These are phyloP conservation scores for Byasa hedistus DNA, from an alignment of 2,888 invertebrate genomes.

Conservation along the genomic window DNA sequence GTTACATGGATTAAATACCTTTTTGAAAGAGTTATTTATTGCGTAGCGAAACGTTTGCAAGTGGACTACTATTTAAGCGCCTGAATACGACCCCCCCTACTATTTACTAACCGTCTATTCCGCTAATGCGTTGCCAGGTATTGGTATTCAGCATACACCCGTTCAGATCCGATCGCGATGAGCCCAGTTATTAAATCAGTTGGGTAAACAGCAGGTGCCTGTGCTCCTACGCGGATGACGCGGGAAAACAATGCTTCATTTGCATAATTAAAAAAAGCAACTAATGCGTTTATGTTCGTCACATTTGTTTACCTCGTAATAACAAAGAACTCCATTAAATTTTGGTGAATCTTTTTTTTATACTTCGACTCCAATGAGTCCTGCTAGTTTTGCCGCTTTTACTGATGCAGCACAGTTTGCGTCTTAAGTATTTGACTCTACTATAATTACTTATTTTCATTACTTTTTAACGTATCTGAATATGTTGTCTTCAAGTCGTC, in stretches of 20 bases:
- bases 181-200: slow-evolving; percentile 74
- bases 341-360: too few species aligned
- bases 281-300: background rate
- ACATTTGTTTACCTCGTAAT: background rate
- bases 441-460: too few species aligned
- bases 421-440: too few species aligned
- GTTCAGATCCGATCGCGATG: slow-evolving; percentile 61
- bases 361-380: too few species aligned
- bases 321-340: too few species aligned
- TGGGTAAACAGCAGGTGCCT: slow-evolving; percentile 66
- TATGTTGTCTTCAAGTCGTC: too few species aligned
- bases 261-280: background rate
- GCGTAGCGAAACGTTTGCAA: slow-evolving; percentile 10
- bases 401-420: too few species aligned
- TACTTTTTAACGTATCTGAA: too few species aligned
- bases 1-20: slow-evolving; percentile 11
- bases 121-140: slow-evolving; percentile 66
- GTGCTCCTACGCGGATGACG: slow-evolving; percentile 50
- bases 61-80: slow-evolving; percentile 28
- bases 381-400: too few species aligned
- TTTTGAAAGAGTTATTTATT: slow-evolving; percentile 21
- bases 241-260: slow-evolving; percentile 7
- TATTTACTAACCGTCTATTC: slow-evolving; percentile 65
- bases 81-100: slow-evolving; percentile 46
- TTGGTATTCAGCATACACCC: slow-evolving; percentile 67